Percentiles rank a stretch among this genome's conserved stretches.
phyloP scores from a whole-genome alignment of 2,113 vertebrate species.

The Euleptes europaea region DNA sequence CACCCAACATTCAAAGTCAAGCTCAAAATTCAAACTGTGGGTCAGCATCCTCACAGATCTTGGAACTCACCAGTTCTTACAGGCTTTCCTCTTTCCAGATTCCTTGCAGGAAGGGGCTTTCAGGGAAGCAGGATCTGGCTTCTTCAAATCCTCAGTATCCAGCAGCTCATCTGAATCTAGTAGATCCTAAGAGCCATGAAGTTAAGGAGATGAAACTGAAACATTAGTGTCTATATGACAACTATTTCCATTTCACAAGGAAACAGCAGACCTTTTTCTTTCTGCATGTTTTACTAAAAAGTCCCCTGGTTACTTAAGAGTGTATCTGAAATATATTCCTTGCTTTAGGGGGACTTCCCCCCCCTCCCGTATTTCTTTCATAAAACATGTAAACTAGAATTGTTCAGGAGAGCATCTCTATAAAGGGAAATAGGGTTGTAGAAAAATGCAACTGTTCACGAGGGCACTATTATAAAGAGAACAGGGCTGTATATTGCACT shows the following conservation, averaged over 20 bases:
- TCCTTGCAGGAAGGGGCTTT: conserved; percentile 83
- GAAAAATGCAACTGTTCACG: no score
- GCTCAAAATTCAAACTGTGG: background rate
- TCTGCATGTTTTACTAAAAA: background rate
- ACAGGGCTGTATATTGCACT: no score
- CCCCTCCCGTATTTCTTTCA: no score
- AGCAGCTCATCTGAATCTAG: conserved; percentile 91
- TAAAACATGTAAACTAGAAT: no score
- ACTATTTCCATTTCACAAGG: background rate
- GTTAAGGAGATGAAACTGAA: background rate
- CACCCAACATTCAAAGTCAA: background rate
- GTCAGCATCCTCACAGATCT: accelerated
- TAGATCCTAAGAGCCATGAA: conserved; percentile 80
- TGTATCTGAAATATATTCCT: background rate
- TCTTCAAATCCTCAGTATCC: conserved; percentile 91
- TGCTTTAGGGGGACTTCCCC: background rate
- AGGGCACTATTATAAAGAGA: no score
- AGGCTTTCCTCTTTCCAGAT: conserved; percentile 88
- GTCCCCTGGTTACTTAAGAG: background rate
- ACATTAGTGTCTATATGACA: background rate
- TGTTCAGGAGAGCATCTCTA: no score
- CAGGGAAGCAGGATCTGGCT: conserved; percentile 87
- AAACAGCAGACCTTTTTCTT: no score
- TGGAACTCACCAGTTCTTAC: conserved; percentile 91
- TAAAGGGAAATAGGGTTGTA: no score